Base-by-base conservation (phyloP, 2,113 vertebrate species). In the Oreochromis tanganicae region DNA sequence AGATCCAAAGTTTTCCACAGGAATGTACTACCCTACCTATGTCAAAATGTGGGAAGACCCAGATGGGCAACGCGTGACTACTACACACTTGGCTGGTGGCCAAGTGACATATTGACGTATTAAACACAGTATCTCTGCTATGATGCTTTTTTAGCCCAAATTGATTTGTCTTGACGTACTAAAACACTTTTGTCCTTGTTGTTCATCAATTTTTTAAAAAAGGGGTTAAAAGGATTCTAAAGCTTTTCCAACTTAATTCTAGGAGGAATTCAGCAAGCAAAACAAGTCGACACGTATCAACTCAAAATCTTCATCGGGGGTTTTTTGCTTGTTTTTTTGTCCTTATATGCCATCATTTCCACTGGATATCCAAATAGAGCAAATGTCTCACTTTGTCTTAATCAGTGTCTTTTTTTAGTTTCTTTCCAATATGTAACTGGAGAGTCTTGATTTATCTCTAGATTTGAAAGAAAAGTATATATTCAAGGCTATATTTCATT, bases 401-500 rank as follows among this genome's bases (percentile, higher is more conserved):
- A 75, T 89, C 3, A 71, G 12, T 38, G 10, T 66, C 27, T 46
- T 78, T n/a, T 43, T 9, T 5, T 10, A 75, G 5, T 54, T 82
- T 80, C 1, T 75, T 32, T 50, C 68, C 24, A 10, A 10, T 29
- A 29, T 75, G 71, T 75, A 17, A 75, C 43, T 50, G 24, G 43
- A 75, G 14, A 75, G 48, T 50, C 24, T 91, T 93, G 81, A 59
- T 91, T 84, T 89, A 91, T 19, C 71, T 78, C 16, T 91, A 93
- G 88, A 73, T 56, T 90, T 95, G 88, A 88, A 86, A 94, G 43
- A 32, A 48, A 50, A 50, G 24, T 50, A 32, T 48, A 50, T 48
- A 29, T 63, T 92, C 88, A 91, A 89, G 90, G 91, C 63, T 85
- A 87, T 75, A 85, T 84, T 93, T 91, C 93, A 88, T 87, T 92